Evolutionary conservation across 92 coral and sea anemone species (phyloP).

Genomic region (Phenganax marumi): DNA sequence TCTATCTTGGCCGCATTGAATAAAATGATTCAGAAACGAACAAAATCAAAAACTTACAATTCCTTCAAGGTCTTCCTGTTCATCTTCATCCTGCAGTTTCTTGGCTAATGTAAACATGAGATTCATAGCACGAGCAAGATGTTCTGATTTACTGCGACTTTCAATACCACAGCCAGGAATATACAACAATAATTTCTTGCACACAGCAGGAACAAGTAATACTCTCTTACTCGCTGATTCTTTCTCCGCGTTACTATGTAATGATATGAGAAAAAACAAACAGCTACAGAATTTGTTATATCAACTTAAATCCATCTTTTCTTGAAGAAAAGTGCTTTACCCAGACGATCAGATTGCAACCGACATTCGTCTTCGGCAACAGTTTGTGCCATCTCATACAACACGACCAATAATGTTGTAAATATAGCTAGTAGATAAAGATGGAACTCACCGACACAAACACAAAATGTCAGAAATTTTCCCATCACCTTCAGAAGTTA

Average conservation of each 20-base stretch:
- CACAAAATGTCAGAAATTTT: conserved; percentile 13
- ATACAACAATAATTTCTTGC: conserved; percentile 22
- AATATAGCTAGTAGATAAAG: not conserved
- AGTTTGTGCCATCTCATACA: too few relatives aligned
- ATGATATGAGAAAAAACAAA: too few relatives aligned
- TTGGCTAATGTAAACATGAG: conserved; percentile 20
- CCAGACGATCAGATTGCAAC: not conserved
- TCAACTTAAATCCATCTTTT: not conserved
- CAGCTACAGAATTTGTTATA: too few relatives aligned
- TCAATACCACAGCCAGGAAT: conserved; percentile 7
- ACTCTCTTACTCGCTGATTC: conserved; percentile 25
- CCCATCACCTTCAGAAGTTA: not conserved
- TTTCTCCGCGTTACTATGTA: conserved; percentile 14
- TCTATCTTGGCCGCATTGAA: not conserved
- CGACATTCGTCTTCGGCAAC: too few relatives aligned
- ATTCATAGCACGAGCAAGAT: conserved; percentile 29
- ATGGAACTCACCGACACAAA: conserved; percentile 29
- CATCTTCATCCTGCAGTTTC: conserved; percentile 23
- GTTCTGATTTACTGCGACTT: not conserved
- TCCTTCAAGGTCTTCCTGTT: conserved; percentile 20
- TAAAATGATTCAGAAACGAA: not conserved
- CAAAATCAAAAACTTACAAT: conserved; percentile 17
- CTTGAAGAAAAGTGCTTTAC: not conserved
- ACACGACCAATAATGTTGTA: too few relatives aligned
- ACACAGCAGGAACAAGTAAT: conserved; percentile 30